phyloP scores from a whole-genome alignment of 2,113 vertebrate genomes.

The Petrocephalus microphthalmus region DNA sequence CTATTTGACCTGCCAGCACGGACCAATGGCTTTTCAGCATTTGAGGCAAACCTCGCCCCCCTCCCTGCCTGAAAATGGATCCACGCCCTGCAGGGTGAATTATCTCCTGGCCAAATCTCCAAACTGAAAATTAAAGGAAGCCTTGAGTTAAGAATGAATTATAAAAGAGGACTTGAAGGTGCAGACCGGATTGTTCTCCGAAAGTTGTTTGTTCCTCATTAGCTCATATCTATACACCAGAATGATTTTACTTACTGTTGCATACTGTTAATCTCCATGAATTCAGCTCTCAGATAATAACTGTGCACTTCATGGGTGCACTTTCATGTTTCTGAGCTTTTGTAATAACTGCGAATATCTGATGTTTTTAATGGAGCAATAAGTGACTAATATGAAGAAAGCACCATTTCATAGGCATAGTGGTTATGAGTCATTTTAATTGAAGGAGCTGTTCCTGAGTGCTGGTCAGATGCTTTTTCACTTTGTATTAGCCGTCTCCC shows the following conservation, averaged over 20 bases:
- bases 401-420: background rate
- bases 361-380: background rate
- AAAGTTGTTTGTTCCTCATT: background rate
- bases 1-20: conserved; percentile 45
- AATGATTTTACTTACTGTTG: background rate
- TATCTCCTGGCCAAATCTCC: conserved; percentile 17
- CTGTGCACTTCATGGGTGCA: background rate
- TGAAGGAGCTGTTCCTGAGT: background rate
- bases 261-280: background rate
- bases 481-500: background rate
- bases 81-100: conserved; percentile 56
- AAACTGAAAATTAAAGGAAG: conserved; percentile 14
- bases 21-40: conserved; percentile 52
- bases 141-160: background rate
- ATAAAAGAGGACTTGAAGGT: background rate
- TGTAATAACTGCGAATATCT: background rate
- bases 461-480: background rate
- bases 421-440: background rate
- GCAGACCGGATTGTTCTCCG: too few relatives aligned
- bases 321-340: background rate
- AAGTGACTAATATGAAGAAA: background rate
- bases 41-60: conserved; percentile 45
- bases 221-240: background rate
- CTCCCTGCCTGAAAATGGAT: conserved; percentile 34
- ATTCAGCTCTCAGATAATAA: background rate